These are phyloP conservation scores for Julus scandinavius DNA, from an alignment of 2,888 invertebrate species.

Conservation along the genomic window DNA sequence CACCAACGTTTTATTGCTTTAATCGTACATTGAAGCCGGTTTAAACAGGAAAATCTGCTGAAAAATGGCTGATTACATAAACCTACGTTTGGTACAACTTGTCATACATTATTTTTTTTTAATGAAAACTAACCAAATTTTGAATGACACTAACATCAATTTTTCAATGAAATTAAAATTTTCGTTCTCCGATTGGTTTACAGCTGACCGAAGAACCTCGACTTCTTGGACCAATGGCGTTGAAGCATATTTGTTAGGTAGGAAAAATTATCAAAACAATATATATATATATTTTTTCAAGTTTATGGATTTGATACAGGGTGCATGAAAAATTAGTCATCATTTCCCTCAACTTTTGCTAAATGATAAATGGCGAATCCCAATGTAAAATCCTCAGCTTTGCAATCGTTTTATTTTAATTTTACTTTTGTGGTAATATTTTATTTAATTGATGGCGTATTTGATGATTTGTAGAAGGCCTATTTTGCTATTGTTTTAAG, in stretches of 20 bases:
- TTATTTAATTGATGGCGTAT: conserved; percentile 51
- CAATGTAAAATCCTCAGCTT: conserved; percentile 41
- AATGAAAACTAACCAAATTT: background rate
- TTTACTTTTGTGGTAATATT: conserved; percentile 57
- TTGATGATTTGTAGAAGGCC: background rate
- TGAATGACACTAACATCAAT: background rate
- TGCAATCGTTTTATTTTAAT: conserved; percentile 58
- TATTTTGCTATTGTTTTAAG: background rate
- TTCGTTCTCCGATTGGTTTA: conserved; percentile 51
- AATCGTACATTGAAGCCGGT: background rate
- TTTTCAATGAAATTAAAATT: conserved; percentile 49
- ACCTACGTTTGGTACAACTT: background rate
- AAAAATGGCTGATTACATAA: background rate
- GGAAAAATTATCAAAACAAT: conserved; percentile 48
- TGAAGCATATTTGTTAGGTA: conserved; percentile 57
- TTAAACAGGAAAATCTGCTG: background rate
- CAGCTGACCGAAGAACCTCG: conserved; percentile 56
- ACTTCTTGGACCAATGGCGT: conserved; percentile 56
- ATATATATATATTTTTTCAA: background rate
- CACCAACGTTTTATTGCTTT: background rate
- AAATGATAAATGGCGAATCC: background rate
- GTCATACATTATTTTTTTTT: background rate
- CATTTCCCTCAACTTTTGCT: background rate
- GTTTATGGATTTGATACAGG: conserved; percentile 19
- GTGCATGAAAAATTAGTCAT: conserved; percentile 36